phyloP scores from a whole-genome alignment of 2,113 vertebrate genomes.

The Physeter macrocephalus region DNA sequence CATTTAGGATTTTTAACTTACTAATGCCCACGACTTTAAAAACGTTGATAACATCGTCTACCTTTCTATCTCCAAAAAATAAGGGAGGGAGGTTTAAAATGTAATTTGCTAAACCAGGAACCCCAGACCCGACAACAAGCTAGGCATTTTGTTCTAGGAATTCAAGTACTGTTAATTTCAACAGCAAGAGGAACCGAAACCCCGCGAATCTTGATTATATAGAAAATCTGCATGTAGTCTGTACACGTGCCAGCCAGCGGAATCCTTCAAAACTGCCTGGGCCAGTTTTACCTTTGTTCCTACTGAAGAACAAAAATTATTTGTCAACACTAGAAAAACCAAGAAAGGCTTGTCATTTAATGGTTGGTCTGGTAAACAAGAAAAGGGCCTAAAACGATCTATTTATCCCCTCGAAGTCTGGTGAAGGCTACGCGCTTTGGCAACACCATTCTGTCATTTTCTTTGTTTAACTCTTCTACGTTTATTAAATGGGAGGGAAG shows the following conservation, averaged over 20 bases:
- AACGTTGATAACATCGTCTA: background rate
- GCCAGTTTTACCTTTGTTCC: background rate
- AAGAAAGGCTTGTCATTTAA: background rate
- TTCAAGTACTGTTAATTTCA: background rate
- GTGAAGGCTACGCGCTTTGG: background rate
- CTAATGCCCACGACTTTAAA: background rate
- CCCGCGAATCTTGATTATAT: background rate
- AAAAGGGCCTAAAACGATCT: background rate
- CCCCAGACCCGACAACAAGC: background rate
- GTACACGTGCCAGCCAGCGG: background rate
- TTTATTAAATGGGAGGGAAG: background rate
- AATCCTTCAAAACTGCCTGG: background rate
- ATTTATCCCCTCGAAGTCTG: background rate
- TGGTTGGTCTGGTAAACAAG: background rate
- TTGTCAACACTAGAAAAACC: background rate
- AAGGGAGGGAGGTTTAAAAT: background rate
- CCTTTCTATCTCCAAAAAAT: background rate
- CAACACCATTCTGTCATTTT: background rate
- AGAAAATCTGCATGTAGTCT: background rate
- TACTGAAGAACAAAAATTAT: background rate
- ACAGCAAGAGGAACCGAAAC: background rate
- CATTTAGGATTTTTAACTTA: background rate
- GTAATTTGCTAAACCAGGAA: background rate
- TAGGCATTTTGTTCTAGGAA: conserved; percentile 18
- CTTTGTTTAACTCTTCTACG: background rate